Base-by-base conservation (phyloP, 2,888 invertebrate species). In the Drosophila maculinotata region DNA sequence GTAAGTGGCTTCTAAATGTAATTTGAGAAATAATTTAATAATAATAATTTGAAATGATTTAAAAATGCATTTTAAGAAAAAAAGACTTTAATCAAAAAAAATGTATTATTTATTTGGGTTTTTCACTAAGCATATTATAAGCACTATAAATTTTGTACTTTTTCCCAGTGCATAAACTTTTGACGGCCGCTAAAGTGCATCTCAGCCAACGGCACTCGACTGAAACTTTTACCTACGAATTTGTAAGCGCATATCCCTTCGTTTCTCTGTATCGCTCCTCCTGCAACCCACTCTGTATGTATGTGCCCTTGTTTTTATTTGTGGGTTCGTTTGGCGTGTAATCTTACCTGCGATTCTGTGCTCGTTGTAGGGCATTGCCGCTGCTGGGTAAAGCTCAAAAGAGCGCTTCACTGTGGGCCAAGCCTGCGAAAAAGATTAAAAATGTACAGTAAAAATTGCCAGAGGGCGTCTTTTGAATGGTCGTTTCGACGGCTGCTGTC, bases 331-430 rank as follows among this genome's bases (percentile, higher is more conserved):
- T 28, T 42, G 41, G 15, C 3, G 31, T 33, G 38, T 53, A 25
- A 65, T 59, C 80, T 90, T 90, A 91, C 91, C 91, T 89, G 90
- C 84, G 44, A 91, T 90, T 41, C 88, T 89, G 67, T 91, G 90
- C 71, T 89, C 78, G 66, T 88, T 80, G 69, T 85, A 77, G 36
- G 87, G 82, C 66, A 87, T 71, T 15, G 85, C 82, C 9, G 85
- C 75, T 47, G 41, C 73, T 31, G 90, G 84, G 44, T 85, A 88
- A 17, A 91, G 69, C 70, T 91, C 90, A 69, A 90, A 91, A 33
- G 90, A 82, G 58, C 87, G 90, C 81, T 89, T 91, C 47, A 90
- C 85, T 57, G 87, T 84, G 63, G 91, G 89, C 91, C 91, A 91
- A 68, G 91, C 91, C 91, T 91, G 86, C 15, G 79, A 78, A 41